phyloP scores from a whole-genome alignment of 2,797 vertebrate genomes.

The Alouatta caraya region DNA sequence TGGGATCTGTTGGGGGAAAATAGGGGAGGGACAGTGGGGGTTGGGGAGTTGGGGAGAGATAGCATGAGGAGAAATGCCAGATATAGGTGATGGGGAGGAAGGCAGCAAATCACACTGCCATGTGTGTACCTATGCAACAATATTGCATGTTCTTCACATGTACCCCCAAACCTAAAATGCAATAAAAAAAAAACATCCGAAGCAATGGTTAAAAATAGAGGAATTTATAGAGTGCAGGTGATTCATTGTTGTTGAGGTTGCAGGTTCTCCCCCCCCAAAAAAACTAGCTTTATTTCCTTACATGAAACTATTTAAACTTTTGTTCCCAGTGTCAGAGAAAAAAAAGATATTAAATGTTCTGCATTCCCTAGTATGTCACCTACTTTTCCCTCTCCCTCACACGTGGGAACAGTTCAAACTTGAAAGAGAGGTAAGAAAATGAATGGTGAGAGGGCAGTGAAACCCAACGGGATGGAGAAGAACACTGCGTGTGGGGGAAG shows the following conservation, averaged over 20 bases:
- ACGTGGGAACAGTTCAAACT: neutral
- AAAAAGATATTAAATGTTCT: neutral
- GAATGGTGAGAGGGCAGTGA: accelerated
- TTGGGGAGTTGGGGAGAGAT: no score
- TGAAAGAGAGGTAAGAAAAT: neutral
- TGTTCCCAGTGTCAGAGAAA: neutral
- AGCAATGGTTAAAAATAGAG: neutral
- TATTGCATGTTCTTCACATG: no score
- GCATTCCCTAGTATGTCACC: neutral
- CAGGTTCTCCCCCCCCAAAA: accelerated
- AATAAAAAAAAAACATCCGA: neutral
- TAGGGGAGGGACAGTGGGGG: no score
- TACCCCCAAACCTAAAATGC: no score
- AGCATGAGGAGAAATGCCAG: no score
- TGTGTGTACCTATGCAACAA: no score
- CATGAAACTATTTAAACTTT: neutral
- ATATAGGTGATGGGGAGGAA: no score
- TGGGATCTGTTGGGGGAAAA: no score
- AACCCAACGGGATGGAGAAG: accelerated
- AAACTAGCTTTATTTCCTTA: neutral
- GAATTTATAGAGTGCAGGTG: neutral
- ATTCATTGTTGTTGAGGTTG: neutral
- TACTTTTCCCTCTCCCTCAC: neutral
- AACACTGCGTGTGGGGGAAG: accelerated
- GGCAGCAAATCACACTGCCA: no score